A percentile compares a stretch with the other conserved stretches of the same genome.
phyloP scores from a whole-genome alignment of 2,797 vertebrate species.

The Chelmon rostratus region DNA sequence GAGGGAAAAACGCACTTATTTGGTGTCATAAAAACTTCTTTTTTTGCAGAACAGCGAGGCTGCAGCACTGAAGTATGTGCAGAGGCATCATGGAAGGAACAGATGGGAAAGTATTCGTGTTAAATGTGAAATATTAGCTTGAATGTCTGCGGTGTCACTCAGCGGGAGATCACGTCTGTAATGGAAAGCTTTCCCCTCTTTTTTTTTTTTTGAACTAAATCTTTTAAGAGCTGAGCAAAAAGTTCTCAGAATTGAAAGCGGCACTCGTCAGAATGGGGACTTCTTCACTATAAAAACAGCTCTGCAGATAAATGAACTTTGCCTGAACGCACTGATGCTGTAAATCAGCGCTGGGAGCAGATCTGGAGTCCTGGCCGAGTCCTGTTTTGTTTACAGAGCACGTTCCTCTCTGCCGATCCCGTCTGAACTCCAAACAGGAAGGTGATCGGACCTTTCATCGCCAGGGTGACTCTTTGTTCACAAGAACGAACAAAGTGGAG shows the following conservation, averaged over 20 bases:
- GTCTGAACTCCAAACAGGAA: slow-evolving; percentile 47
- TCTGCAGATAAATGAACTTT: not conserved
- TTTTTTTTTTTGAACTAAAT: not conserved
- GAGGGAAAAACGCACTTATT: not conserved
- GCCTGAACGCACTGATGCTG: not conserved
- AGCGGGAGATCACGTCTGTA: not conserved
- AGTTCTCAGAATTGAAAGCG: not conserved
- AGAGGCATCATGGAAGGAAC: not conserved
- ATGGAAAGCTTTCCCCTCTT: not conserved
- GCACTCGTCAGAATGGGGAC: no score
- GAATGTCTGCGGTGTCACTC: not conserved
- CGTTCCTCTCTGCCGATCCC: slow-evolving; percentile 47
- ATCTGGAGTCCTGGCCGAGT: not conserved
- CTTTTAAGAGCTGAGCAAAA: not conserved
- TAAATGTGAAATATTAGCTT: slow-evolving; percentile 1
- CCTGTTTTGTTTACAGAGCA: slow-evolving; percentile 21
- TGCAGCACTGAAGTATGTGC: not conserved
- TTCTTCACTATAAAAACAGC: not conserved
- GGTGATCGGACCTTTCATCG: slow-evolving; percentile 31
- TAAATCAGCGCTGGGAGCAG: slow-evolving; percentile 5
- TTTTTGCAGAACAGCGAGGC: not conserved
- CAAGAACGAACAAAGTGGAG: not conserved
- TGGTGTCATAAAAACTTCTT: not conserved
- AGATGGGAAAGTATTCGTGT: not conserved
- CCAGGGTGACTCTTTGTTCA: not conserved